Conservation (phyloP, 2,888 invertebrate genomes). For the Leptinotarsa haldemani region DNA sequence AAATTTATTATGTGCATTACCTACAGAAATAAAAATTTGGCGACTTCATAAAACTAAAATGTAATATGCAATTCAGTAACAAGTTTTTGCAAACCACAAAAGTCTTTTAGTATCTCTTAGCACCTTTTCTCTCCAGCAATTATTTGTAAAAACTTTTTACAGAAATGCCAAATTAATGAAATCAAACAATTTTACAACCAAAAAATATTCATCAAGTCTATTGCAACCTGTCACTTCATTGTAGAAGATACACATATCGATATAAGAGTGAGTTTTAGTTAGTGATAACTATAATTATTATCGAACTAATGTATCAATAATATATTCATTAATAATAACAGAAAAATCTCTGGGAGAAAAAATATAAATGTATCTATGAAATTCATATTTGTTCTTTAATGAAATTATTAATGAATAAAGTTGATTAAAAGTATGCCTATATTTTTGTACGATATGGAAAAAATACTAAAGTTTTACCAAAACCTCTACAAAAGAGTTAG, state of each 20-base stretch:
- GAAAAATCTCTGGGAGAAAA: constrained; percentile 27
- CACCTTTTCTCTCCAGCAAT: constrained; percentile 4
- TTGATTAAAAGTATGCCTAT: constrained; percentile 23
- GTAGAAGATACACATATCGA: constrained; percentile 26
- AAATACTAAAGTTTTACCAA: constrained; percentile 40
- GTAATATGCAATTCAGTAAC: constrained; percentile 36
- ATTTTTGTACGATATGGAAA: constrained; percentile 23
- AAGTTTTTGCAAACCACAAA: constrained; percentile 31
- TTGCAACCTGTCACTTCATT: constrained; percentile 31
- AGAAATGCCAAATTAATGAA: constrained; percentile 41
- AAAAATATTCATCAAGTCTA: constrained; percentile 38
- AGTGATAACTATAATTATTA: constrained; percentile 35
- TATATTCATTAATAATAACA: constrained; percentile 39
- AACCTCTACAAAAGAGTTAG: constrained; percentile 33
- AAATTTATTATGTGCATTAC: constrained; percentile 46
- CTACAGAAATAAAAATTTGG: constrained; percentile 46
- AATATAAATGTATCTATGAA: constrained; percentile 28
- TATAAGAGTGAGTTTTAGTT: constrained; percentile 30
- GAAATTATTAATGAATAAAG: constrained; percentile 37
- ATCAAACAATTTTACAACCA: constrained; percentile 40
- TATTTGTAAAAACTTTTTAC: constrained; percentile 32
- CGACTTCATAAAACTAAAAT: constrained; percentile 40
- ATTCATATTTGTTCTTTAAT: constrained; percentile 29
- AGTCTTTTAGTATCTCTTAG: constrained; percentile 17
- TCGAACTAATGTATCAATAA: constrained; percentile 30